Evolutionary conservation across 2,888 invertebrate species (phyloP).

Genomic region (Cantharis rufa): DNA sequence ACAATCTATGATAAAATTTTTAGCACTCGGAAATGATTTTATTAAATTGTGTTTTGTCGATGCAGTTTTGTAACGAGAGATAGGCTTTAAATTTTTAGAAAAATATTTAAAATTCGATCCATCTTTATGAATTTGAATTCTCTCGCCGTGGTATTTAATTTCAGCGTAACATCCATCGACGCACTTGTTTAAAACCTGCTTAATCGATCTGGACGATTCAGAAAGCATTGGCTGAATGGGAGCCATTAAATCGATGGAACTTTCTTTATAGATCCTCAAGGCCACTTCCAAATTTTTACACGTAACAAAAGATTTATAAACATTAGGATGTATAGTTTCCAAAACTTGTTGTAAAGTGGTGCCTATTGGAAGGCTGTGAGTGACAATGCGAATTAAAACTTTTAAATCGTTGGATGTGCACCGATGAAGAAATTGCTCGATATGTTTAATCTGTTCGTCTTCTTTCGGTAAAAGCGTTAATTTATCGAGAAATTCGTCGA

Average conservation of each 20-base stretch:
- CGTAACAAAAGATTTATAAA: conserved; percentile 86
- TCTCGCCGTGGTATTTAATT: conserved; percentile 95
- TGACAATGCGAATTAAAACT: conserved; percentile 81
- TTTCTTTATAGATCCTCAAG: conserved; percentile 59
- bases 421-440: conserved; percentile 72
- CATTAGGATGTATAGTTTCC: conserved; percentile 84
- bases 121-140: conserved; percentile 92
- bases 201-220: conserved; percentile 88
- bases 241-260: conserved; percentile 77
- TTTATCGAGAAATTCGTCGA: conserved; percentile 75
- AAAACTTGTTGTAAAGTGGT: conserved; percentile 92
- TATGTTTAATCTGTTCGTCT: conserved; percentile 81
- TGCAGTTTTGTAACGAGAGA: conserved; percentile 78
- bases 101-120: conserved; percentile 85
- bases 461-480: conserved; percentile 80
- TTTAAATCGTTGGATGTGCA: conserved; percentile 84
- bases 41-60: conserved; percentile 87
- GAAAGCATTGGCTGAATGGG: conserved; percentile 94
- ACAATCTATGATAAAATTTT: conserved; percentile 87
- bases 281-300: conserved; percentile 80
- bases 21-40: conserved; percentile 83
- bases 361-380: conserved; percentile 90
- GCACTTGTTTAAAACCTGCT: conserved; percentile 89
- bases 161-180: conserved; percentile 91
- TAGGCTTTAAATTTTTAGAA: conserved; percentile 84